Base-by-base conservation (phyloP, 2,888 invertebrate genomes). In the Cryptus armator region DNA sequence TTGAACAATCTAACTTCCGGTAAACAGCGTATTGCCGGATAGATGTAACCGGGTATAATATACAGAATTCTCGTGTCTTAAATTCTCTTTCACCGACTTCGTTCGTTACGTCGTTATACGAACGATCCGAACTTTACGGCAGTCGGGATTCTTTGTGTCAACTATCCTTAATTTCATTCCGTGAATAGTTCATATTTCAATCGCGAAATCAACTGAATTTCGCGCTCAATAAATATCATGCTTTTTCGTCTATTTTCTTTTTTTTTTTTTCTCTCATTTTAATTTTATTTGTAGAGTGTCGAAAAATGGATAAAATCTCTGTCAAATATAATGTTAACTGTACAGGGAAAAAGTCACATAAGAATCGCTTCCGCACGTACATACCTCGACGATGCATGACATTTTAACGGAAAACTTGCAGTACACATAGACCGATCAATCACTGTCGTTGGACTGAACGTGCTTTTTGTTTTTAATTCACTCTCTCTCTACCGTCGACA, bases 51-150 rank as follows among this genome's bases (percentile, higher is more conserved):
- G 67, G 24, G 29, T 44, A 16, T 4, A 29, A 10, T 24, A 19
- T 32, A 44, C n/a, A 44, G 44, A 59, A 46, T 14, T 32, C 19
- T 24, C 46, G 29, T 3, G 29, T 46, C 16, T 46, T 62, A 10
- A 29, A 43, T 74, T 46, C 62, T 62, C 74, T 29, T 62, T 44
- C 59, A 24, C 24, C 16, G 29, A 62, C 59, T 66, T 76, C 67
- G 53, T 68, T 56, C n/a, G 16, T 51, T n/a, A 24, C 7, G 32
- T 67, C 76, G 51, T 77, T 77, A 44, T 44, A 56, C 67, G 77
- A 44, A 77, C 16, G 56, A 68, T 77, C 46, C 29, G 44, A 46
- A 67, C 43, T 59, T 68, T 16, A 32, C 29, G 75, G 51, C 37
- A 12, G 5, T 16, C 32, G 48, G 29, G 14, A 48, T 12, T 12